Evolutionary conservation across 2,888 invertebrate genomes (phyloP), one percentile per base, ranked within the genome.

Genomic region (Rhamnusium bicolor): DNA sequence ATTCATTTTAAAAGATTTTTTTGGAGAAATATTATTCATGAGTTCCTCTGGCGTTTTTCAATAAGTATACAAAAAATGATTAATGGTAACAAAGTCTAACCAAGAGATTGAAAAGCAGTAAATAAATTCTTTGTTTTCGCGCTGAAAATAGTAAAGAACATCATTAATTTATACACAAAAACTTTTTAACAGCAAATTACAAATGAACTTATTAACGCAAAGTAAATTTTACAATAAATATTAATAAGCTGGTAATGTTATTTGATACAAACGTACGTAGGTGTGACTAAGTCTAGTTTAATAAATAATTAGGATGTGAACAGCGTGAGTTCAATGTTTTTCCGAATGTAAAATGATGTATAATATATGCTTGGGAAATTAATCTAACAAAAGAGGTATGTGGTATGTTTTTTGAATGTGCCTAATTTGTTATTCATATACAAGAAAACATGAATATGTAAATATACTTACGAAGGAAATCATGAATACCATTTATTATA

Each of bases 61-160:
- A 76, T 76, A 75, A 72, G 72, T 47, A 53, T 40, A 69, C 70
- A 79, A 79, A 79, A 79, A 78, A 76, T 77, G 78, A 78, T 79
- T 78, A 79, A 78, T 77, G 79, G 71, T 62, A 75, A 71, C 72
- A 67, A 72, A 61, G 76, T 74, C 66, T 56, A 53, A 66, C 69
- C 74, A 62, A 53, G 71, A 58, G 76, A 61, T 66, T 73, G 79
- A 62, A 73, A 71, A 69, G 76, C 78, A 76, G 78, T 78, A 77
- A 78, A 79, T 79, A 79, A 78, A 76, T 75, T 78, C 74, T 75
- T 78, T 76, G 76, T 78, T 76, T 75, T 78, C 54, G 6, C 56
- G 56, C 18, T 40, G 62, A 51, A 76, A 75, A 73, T 72, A 72
- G 68, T 69, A 69, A 62, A 53, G 74, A 47, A 69, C 71, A 74